Evolutionary conservation across 2,797 vertebrate species (phyloP).

Genomic region (Lagorchestes hirsutus): DNA sequence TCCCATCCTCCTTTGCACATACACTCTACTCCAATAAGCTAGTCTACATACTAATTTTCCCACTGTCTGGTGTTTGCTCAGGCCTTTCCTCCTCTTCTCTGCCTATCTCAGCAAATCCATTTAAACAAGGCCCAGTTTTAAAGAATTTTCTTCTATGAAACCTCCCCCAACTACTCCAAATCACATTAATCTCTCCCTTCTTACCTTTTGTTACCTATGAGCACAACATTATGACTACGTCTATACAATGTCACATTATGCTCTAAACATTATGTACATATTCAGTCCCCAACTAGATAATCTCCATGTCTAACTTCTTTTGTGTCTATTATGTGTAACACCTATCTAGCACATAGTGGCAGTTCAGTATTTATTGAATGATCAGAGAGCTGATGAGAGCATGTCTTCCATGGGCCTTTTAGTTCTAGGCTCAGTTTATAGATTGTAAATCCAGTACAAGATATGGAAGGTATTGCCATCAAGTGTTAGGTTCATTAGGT

Average conservation of each 20-base stretch:
- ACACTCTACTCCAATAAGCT: neutral
- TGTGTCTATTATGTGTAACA: neutral
- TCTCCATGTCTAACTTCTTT: neutral
- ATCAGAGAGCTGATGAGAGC: neutral
- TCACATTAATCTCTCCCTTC: constrained; percentile 1
- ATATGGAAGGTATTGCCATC: neutral
- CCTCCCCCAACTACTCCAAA: constrained; percentile 1
- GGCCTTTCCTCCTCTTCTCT: neutral
- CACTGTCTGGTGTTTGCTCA: neutral
- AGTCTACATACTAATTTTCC: neutral
- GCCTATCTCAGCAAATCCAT: neutral
- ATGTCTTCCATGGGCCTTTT: neutral
- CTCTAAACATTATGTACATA: neutral
- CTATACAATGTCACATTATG: neutral
- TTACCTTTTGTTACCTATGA: neutral
- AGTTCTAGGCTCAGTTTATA: neutral
- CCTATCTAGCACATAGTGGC: neutral
- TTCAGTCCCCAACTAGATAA: neutral
- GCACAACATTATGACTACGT: neutral
- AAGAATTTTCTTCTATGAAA: neutral
- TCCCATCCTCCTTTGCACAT: neutral
- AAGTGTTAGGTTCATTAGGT: neutral
- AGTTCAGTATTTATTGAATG: neutral
- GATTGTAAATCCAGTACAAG: neutral
- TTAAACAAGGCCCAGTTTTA: neutral